Evolutionary conservation across 2,888 invertebrate species (phyloP).

Genomic region (Chaetogeoica ovagalla): DNA sequence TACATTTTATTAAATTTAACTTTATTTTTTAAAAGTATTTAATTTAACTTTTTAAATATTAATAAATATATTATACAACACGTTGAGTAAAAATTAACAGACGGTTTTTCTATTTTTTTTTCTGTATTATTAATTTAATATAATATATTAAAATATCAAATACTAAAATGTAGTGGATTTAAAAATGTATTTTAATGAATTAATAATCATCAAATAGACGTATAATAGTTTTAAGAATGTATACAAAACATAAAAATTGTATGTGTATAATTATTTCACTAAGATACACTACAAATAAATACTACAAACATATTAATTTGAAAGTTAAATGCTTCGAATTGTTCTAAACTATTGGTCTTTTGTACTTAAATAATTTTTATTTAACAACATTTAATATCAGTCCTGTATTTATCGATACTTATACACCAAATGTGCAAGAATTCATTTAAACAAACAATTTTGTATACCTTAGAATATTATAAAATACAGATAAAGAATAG

Average conservation of each 20-base stretch:
- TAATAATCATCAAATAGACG: neutral
- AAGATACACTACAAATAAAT: conserved; percentile 6
- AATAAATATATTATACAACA: too few species aligned
- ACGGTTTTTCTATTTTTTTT: too few species aligned
- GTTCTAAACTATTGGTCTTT: conserved; percentile 16
- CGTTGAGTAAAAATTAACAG: too few species aligned
- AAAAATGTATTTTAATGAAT: conserved; percentile 4
- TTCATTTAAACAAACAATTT: conserved; percentile 1
- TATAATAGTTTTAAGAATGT: neutral
- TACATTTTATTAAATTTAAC: too few species aligned
- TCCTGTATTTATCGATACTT: conserved; percentile 9
- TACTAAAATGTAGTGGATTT: too few species aligned
- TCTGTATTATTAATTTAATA: too few species aligned
- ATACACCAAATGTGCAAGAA: neutral
- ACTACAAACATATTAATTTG: conserved; percentile 5
- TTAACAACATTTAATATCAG: conserved; percentile 19
- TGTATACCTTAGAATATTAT: conserved; percentile 1
- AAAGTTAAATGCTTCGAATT: conserved; percentile 2
- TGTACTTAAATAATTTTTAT: conserved; percentile 6
- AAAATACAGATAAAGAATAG: conserved; percentile 26
- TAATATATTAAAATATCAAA: too few species aligned
- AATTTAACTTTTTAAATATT: too few species aligned
- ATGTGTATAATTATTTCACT: conserved; percentile 3
- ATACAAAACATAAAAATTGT: neutral
- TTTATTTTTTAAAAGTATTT: too few species aligned